Conservation (phyloP, 1,140 invertebrate species). For the Carcinoscorpius rotundicauda region DNA sequence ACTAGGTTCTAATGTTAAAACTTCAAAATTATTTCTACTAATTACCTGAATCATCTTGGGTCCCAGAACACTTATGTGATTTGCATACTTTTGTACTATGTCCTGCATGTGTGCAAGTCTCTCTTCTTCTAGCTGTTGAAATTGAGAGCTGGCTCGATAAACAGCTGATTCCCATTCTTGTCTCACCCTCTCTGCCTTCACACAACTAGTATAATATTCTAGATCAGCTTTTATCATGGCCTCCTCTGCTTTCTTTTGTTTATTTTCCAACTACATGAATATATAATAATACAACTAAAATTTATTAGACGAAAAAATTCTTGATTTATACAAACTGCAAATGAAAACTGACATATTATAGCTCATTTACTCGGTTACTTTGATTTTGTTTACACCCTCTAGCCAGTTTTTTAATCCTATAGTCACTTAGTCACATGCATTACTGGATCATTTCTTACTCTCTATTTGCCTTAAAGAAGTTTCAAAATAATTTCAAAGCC, state of each 20-base stretch:
- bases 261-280: conserved; percentile 56
- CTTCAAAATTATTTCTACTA: not conserved
- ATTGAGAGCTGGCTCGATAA: conserved; percentile 51
- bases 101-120: conserved; percentile 67
- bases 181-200: conserved; percentile 73
- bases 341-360: too few relatives aligned
- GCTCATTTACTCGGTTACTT: too few relatives aligned
- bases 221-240: conserved; percentile 77
- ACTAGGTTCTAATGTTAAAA: too few relatives aligned
- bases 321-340: too few relatives aligned
- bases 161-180: conserved; percentile 84
- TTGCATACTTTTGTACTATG: conserved; percentile 59
- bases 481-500: too few relatives aligned
- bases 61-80: conserved; percentile 57
- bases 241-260: conserved; percentile 77
- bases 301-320: not conserved
- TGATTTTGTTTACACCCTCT: too few relatives aligned
- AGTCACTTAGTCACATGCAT: too few relatives aligned
- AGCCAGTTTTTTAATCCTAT: too few relatives aligned
- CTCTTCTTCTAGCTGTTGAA: conserved; percentile 78
- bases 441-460: too few relatives aligned
- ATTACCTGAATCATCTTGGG: conserved; percentile 39
- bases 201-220: conserved; percentile 82
- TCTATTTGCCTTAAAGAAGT: too few relatives aligned
- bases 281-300: conserved; percentile 9